Evolutionary conservation across 2,888 invertebrate genomes (phyloP).

Genomic region (Pseudococcus viburni): DNA sequence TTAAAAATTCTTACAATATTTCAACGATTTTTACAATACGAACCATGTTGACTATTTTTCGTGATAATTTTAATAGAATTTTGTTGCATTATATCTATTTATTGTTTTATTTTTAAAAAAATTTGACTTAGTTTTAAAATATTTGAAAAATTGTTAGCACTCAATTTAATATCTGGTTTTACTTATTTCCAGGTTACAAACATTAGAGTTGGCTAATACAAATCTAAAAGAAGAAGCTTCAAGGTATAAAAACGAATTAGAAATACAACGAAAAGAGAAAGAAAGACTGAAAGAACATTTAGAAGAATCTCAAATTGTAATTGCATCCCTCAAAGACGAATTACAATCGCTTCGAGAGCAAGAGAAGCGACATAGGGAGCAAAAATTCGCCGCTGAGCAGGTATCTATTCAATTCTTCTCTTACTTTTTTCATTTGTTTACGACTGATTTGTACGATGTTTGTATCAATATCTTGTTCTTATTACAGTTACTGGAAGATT

Average conservation of each 20-base stretch:
- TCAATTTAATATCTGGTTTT: neutral
- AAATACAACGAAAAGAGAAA: constrained; percentile 76
- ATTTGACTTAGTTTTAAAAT: too few species aligned
- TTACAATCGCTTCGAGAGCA: constrained; percentile 72
- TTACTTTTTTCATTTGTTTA: neutral
- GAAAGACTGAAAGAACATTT: constrained; percentile 75
- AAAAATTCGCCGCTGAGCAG: constrained; percentile 70
- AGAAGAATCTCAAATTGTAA: constrained; percentile 72
- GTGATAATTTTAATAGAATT: too few species aligned
- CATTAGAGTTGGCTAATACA: constrained; percentile 79
- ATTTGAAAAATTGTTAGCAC: neutral
- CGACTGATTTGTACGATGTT: neutral
- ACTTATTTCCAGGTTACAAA: constrained; percentile 74
- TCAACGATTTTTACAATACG: too few species aligned
- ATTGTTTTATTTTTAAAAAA: too few species aligned
- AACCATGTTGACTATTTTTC: too few species aligned
- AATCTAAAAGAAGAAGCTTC: constrained; percentile 79
- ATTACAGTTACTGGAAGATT: constrained; percentile 76
- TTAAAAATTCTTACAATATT: too few species aligned
- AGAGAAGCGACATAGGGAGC: constrained; percentile 73
- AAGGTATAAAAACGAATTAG: constrained; percentile 77
- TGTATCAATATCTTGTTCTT: neutral
- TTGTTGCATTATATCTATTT: too few species aligned
- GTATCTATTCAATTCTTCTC: constrained; percentile 67
- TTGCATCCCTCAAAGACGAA: constrained; percentile 74